Percentiles rank a stretch among this genome's conserved stretches.
phyloP scores from a whole-genome alignment of 2,888 invertebrate species.

The Phalangium opilio region DNA sequence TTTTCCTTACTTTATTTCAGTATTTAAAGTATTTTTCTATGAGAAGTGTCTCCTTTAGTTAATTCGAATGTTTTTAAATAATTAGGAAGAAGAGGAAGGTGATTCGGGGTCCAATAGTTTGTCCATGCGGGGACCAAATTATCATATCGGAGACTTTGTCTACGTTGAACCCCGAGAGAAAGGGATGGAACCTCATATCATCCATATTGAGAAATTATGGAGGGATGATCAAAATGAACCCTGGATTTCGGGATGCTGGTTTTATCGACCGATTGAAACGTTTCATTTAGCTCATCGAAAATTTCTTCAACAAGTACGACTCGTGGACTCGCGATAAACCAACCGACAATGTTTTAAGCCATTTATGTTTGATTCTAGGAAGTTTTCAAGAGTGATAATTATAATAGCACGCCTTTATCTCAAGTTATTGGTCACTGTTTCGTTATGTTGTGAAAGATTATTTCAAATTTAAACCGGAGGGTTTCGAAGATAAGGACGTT shows the following conservation, averaged over 20 bases:
- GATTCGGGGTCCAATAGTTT: conserved; percentile 34
- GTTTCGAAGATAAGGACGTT: conserved; percentile 77
- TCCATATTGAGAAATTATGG: conserved; percentile 78
- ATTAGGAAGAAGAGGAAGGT: conserved; percentile 13
- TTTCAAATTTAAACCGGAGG: conserved; percentile 71
- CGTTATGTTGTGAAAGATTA: conserved; percentile 89
- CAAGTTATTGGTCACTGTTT: conserved; percentile 76
- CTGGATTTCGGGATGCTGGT: conserved; percentile 82
- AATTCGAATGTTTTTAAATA: background rate
- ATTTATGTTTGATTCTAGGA: conserved; percentile 38
- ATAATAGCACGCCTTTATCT: conserved; percentile 64
- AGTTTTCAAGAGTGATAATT: conserved; percentile 85
- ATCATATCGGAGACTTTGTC: conserved; percentile 75
- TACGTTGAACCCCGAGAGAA: conserved; percentile 44
- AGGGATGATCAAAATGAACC: conserved; percentile 64
- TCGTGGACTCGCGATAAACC: too few relatives aligned
- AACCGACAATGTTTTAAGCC: too few relatives aligned
- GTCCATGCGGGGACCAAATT: conserved; percentile 59
- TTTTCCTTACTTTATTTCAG: too few relatives aligned
- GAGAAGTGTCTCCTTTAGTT: too few relatives aligned
- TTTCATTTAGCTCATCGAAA: conserved; percentile 87
- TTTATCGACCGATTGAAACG: conserved; percentile 83
- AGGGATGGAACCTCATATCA: conserved; percentile 55
- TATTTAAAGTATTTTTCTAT: too few relatives aligned
- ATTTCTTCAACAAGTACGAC: conserved; percentile 62